Base-by-base conservation (phyloP, 2,888 invertebrate species). In the Bombylius discolor region DNA sequence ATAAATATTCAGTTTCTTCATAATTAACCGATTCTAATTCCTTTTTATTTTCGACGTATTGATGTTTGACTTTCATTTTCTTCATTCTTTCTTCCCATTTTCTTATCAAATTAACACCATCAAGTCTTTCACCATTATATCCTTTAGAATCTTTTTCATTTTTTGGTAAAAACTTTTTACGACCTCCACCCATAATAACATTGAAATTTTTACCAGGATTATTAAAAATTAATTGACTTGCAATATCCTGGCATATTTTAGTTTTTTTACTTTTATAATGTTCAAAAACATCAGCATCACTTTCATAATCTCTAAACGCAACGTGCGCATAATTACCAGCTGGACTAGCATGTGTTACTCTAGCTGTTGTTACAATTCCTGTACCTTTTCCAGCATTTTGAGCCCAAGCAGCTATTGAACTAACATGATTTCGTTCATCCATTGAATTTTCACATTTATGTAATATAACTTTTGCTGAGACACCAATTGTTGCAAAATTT, bases 321-420 rank as follows among this genome's bases (percentile, higher is more conserved):
- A 79, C 79, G 65, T 87, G 85, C 0, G 87, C 81, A 67, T 86
- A 89, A 0, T 81, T 75, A 0, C 84, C 85, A 0, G 84, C 83
- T 0, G 88, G 88, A 0, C 86, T 82, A 0, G 88, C 89, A 65
- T 89, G 87, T 0, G 89, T 89, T 5, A 89, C 80, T 23, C 87
- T 73, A 0, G 87, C 85, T 0, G 85, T 87, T 0, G 89, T 90
- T 2, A 89, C 85, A 7, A 84, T 68, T 5, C 84, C 85, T 9
- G 81, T 80, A n/a, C 74, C 73, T 64, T 81, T 84, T 0, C 79
- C 79, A 4, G 77, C 78, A 32, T 70, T 72, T 68, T 87, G 86
- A 0, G 87, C 85, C 82, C 84, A 84, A 61, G 79, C 78, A 34
- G 84, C 78, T 11, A 89, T 77, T 0, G 85, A 85, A 31, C 78